Evolutionary conservation across 1,140 invertebrate species (phyloP).

Genomic region (Venturia canescens): DNA sequence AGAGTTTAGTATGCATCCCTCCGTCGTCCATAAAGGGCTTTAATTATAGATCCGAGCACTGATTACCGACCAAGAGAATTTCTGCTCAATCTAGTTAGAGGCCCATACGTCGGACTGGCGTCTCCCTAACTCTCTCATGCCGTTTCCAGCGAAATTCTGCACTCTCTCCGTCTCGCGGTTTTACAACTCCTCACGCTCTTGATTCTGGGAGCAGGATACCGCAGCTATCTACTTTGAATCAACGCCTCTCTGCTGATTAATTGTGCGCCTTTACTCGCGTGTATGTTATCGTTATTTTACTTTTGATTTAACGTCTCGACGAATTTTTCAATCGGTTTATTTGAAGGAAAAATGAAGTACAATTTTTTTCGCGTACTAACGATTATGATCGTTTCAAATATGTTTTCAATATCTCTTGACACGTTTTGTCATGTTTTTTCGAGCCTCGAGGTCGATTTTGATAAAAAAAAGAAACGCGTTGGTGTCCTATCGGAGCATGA

Average conservation of each 20-base stretch:
- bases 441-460: too few species aligned
- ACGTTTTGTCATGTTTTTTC: too few species aligned
- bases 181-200: not conserved
- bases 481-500: not conserved
- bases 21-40: slow-evolving; percentile 12
- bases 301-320: too few species aligned
- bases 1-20: slow-evolving; percentile 23
- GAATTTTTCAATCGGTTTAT: too few species aligned
- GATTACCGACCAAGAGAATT: slow-evolving; percentile 37
- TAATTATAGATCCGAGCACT: slow-evolving; percentile 41
- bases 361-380: too few species aligned
- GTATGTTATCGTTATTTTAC: not conserved
- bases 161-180: not conserved
- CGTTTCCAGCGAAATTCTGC: slow-evolving; percentile 32
- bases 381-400: too few species aligned
- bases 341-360: too few species aligned
- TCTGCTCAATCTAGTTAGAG: slow-evolving; percentile 38
- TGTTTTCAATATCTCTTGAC: too few species aligned
- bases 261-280: not conserved
- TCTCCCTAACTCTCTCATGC: slow-evolving; percentile 16
- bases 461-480: not conserved
- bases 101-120: not conserved
- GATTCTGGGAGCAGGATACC: not conserved
- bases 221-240: not conserved
- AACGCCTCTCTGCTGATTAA: not conserved